Evolutionary conservation across 2,113 vertebrate species (phyloP).

Genomic region (Xyliphius kryptos): DNA sequence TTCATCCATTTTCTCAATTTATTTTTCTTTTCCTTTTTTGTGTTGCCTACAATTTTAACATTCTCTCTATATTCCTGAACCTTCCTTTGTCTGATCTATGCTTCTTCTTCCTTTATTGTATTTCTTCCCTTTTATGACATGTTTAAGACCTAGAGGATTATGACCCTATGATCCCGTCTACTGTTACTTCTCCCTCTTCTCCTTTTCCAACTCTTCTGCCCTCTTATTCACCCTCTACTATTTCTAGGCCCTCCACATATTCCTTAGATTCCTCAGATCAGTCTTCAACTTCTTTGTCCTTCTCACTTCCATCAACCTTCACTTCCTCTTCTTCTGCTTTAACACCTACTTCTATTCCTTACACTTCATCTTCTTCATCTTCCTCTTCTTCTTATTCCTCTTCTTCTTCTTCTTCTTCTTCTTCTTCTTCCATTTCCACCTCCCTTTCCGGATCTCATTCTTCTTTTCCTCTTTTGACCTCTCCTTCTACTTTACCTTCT

Average conservation of each 20-base stretch:
- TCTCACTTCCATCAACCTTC: not conserved
- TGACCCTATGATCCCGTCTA: not conserved
- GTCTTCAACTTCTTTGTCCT: not conserved
- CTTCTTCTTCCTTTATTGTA: conserved; percentile 1
- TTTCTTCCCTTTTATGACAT: conserved; percentile 34
- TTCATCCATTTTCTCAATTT: conserved; percentile 34
- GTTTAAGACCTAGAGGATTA: conserved; percentile 18
- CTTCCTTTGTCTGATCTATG: conserved; percentile 21
- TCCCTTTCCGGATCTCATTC: not conserved
- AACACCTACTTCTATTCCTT: not conserved
- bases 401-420: conserved; percentile 2
- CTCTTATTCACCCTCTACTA: not conserved
- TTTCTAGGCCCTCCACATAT: not conserved
- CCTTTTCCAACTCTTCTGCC: not conserved
- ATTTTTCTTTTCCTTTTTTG: conserved; percentile 50
- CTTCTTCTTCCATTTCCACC: conserved; percentile 17
- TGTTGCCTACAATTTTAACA: conserved; percentile 44
- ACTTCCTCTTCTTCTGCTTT: not conserved
- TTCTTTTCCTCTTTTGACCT: conserved; percentile 39
- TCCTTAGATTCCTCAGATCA: too few relatives aligned
- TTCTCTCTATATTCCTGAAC: conserved; percentile 1
- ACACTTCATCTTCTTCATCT: not conserved
- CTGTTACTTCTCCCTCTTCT: conserved; percentile 5
- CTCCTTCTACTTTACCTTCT: conserved; percentile 43
- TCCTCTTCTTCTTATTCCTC: not conserved